Conservation (phyloP, 2,113 vertebrate genomes). For the Pterocles orientalis region DNA sequence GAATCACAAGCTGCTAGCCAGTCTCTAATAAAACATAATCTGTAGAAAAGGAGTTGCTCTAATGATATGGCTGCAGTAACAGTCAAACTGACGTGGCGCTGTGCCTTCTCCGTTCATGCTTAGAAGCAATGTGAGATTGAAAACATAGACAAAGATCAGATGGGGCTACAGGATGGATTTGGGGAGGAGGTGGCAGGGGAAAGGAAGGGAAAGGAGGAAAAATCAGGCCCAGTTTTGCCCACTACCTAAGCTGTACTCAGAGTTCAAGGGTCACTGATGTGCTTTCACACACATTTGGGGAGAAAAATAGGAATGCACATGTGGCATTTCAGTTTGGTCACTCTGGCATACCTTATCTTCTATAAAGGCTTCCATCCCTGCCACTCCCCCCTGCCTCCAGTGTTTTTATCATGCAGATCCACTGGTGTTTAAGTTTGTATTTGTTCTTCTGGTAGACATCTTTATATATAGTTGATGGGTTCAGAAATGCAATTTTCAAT, state of each 20-base stretch:
- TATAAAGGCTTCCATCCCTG: background rate
- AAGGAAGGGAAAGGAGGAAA: background rate
- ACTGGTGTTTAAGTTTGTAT: background rate
- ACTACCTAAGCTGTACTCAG: background rate
- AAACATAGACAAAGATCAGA: background rate
- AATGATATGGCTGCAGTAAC: background rate
- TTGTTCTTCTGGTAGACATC: background rate
- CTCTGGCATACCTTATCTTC: background rate
- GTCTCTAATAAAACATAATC: background rate
- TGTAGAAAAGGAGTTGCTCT: background rate
- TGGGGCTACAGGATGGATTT: background rate
- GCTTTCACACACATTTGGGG: background rate
- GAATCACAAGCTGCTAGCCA: background rate
- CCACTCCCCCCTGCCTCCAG: no score
- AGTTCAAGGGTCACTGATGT: background rate
- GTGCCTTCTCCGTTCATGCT: background rate
- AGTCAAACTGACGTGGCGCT: background rate
- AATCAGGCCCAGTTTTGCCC: background rate
- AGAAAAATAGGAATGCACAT: background rate
- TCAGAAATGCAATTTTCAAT: background rate
- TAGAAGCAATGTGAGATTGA: background rate
- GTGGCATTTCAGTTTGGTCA: background rate
- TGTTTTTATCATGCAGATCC: background rate
- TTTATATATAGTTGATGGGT: background rate
- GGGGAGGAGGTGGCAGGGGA: background rate